Evolutionary conservation across 2,797 vertebrate genomes (phyloP), one percentile per base, ranked within the genome.

Genomic region (Babyrousa celebensis): DNA sequence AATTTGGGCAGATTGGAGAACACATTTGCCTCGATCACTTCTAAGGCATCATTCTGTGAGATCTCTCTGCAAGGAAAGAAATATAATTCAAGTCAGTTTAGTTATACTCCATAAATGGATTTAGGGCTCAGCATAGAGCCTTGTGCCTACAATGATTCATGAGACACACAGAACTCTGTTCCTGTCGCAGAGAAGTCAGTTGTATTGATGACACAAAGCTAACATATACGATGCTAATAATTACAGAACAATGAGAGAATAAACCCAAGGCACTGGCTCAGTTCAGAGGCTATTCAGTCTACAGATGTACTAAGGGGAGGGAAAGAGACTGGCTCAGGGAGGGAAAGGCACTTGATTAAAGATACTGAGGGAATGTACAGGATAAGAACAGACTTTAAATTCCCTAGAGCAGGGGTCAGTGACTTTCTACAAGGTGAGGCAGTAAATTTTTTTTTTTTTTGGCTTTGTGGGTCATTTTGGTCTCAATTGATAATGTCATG

Each of bases 31-130:
- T 99, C 98, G 98, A 99, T 99, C 88, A 97, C 98, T 98, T 99
- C 98, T 97, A 99, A 97, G 94, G 97, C 98, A 88, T 99, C 99
- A 70, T 99, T 99, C 96, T 99, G 99, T 48, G 99, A 99, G 97
- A 99, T 98, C 97, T 99, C 99, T 98, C 99, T 99, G 98, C 79
- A 97, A 98, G 98, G 98, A 78, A 98, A 97, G 40, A 97, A 94
- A 94, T 54, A 67, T 43, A 86, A 48, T 72, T 95, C 36, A 67
- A 58, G 43, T 96, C 79, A 96, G 84, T 71, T 95, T 29, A 36
- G 20, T 82, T 95, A 78, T 0, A 11, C 6, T 77, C 21, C 36
- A 68, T 16, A 48, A 74, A 68, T 23, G 17, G n/a, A 84, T 67
- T 52, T 29, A 82, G 65, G 52, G 6, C 17, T 93, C 16, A 68